Conservation (phyloP, 2,113 vertebrate genomes). For the Setophaga kirtlandii region DNA sequence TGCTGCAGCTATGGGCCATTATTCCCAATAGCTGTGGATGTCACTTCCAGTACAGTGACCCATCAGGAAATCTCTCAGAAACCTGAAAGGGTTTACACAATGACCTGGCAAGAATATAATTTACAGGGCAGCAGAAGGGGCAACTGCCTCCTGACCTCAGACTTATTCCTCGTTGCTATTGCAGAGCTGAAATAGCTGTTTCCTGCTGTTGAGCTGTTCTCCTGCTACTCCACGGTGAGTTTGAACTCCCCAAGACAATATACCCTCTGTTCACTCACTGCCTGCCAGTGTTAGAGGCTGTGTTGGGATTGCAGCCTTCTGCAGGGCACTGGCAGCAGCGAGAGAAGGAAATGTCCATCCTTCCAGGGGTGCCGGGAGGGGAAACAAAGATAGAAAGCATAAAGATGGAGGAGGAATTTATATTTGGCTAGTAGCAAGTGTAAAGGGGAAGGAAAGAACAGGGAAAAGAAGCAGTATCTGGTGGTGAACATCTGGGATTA, state of each 20-base stretch:
- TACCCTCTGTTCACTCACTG: neutral
- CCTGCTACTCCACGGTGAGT: neutral
- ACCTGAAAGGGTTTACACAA: conserved; percentile 74
- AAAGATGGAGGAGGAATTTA: neutral
- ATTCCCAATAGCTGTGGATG: conserved; percentile 74
- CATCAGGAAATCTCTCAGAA: conserved; percentile 74
- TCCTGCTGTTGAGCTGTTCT: conserved; percentile 27
- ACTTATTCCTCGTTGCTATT: conserved; percentile 30
- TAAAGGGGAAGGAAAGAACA: neutral
- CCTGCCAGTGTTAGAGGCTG: neutral
- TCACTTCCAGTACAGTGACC: conserved; percentile 68
- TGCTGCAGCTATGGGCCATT: conserved; percentile 73
- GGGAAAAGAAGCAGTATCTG: neutral
- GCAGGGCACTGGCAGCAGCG: neutral
- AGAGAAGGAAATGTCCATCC: neutral
- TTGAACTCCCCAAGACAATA: neutral
- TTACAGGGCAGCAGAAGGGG: conserved; percentile 65
- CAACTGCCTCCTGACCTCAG: conserved; percentile 57
- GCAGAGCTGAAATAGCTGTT: conserved; percentile 61
- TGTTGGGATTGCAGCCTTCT: neutral
- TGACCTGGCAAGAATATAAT: conserved; percentile 74
- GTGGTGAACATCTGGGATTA: neutral
- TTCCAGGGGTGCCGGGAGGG: neutral
- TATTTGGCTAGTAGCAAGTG: neutral
- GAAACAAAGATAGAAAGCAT: neutral